Evolutionary conservation across 2,113 vertebrate species (phyloP), one percentile per base, ranked within the genome.

Genomic region (Anolis carolinensis): DNA sequence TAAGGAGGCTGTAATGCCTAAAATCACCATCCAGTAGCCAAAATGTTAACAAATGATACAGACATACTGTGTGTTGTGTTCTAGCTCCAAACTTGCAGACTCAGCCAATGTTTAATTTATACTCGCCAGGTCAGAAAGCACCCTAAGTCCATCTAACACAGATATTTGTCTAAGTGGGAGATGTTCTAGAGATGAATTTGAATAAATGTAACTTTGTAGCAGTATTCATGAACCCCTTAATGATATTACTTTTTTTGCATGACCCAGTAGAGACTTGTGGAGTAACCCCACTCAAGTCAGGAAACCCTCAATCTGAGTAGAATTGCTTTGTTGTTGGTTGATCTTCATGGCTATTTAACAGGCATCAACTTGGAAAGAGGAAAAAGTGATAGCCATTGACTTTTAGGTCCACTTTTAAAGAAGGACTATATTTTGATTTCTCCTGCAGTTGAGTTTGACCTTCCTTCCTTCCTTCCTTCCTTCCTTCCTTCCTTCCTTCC

Each of bases 71-170:
- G 20, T 86, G 84, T n/a, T 76, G 10, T 89, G 87, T 63, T 32
- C 1, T 13, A 1, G 13, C 74, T 86, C 5, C 0, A 0, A 63
- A 52, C 62, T 89, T 25, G 52, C 0, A 0, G 68, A 11, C 30
- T 88, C 20, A 65, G 50, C 48, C 76, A 50, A 30, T 77, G 52
- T 1, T 44, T 44, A 44, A 44, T 44, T 44, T 44, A 44, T 44
- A 44, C 2, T 44, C 5, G 39, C 39, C 39, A 44, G 5, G 5
- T 7, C 13, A 30, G 62, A 81, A 14, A 30, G 7, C n/a, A n/a
- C n/a, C n/a, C n/a, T n/a, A n/a, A n/a, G n/a, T n/a, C n/a, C n/a
- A n/a, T n/a, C n/a, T n/a, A n/a, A n/a, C n/a, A n/a, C n/a, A n/a
- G n/a, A n/a, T n/a, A n/a, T n/a, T n/a, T n/a, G 39, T 39, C 18